Evolutionary conservation across 2,888 invertebrate genomes (phyloP), one percentile per base, ranked within the genome.

Genomic region (Ophion ventricosus): DNA sequence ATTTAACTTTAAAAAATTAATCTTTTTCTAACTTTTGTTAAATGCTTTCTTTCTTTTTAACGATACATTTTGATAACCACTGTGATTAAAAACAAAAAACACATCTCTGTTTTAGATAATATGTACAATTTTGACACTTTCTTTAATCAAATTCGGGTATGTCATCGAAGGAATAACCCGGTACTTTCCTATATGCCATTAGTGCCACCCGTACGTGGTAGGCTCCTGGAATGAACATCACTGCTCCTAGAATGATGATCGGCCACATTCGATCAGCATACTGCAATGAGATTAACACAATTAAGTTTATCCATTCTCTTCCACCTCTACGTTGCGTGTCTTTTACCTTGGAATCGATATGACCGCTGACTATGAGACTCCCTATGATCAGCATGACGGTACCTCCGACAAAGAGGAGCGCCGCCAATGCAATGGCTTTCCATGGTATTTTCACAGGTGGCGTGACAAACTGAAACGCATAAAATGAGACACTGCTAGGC

Each of bases 141-240:
- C 40, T 59, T 93, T 93, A 96, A 90, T 97, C 97, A 94, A 97
- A 97, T 91, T 97, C 97, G 61, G 98, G 98, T 93, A 98, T 98
- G 93, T 98, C 98, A 90, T 97, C 96, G 93, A 96, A 98, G 67
- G 97, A 97, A 93, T 96, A 98, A 0, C 98, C 98, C 74, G 96
- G 96, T 90, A 97, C 96, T 91, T 97, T 96, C 88, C 96, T 96
- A 93, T 96, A 97, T 0, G 98, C 98, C 93, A 96, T 97, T 92
- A 97, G 96, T 49, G 98, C 97, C 91, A 98, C 97, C 88, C 97
- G 95, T 69, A 98, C 96, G 92, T 98, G 98, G 93, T 98, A 98
- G 74, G 97, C 97, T 59, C 98, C 98, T 0, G 98, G 98, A 87
- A 98, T 96, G 91, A 98, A 98, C 97, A 98, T 98, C 57, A 98